Base-by-base conservation (phyloP, 2,113 vertebrate genomes). In the Chaetorhynchus papuensis region DNA sequence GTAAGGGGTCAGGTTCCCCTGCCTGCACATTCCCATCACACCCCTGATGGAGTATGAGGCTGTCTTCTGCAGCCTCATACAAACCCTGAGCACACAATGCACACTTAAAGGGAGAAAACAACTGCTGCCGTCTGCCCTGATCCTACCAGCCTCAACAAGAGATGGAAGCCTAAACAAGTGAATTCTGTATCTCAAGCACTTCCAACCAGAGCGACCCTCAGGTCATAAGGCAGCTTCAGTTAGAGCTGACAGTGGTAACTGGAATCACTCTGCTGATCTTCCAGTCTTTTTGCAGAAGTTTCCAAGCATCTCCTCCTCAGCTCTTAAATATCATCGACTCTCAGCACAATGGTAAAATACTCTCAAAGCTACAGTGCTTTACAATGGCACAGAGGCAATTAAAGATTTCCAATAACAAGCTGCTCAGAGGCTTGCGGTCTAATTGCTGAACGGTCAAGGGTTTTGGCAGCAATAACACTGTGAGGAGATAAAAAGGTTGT, bases 1-100 rank as follows among this genome's bases (percentile, higher is more conserved):
- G 91, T 14, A 83, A 31, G 45, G 91, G 94, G 94, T 92, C 93
- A 92, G 78, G 79, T 31, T 85, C 94, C 45, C 44, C 47, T 8
- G 74, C 82, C 74, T 66, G 74, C 69, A 70, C 60, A 2, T 57
- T 87, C 87, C 64, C 80, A 33, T 9, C 3, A 15, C 2, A 1
- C 9, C 82, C 85, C 14, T 11, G 33, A 22, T 6, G 64, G 63
- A 47, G 35, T 0, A 24, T 0, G 5, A 61, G 49, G 33, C 44
- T 4, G 13, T 7, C 33, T 24, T n/a, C 70, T 47, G 61, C 56
- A 75, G 45, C 6, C 27, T 24, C 47, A 0, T 1, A 24, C 68
- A 91, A 59, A 76, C 68, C 65, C 52, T 15, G 37, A 41, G 93
- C 44, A 50, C 53, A 37, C 9, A n/a, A 18, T 0, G 19, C 37